Percentiles rank a stretch among this genome's conserved stretches.
phyloP scores from a whole-genome alignment of 1,140 invertebrate species.

The Calosoma granatense region DNA sequence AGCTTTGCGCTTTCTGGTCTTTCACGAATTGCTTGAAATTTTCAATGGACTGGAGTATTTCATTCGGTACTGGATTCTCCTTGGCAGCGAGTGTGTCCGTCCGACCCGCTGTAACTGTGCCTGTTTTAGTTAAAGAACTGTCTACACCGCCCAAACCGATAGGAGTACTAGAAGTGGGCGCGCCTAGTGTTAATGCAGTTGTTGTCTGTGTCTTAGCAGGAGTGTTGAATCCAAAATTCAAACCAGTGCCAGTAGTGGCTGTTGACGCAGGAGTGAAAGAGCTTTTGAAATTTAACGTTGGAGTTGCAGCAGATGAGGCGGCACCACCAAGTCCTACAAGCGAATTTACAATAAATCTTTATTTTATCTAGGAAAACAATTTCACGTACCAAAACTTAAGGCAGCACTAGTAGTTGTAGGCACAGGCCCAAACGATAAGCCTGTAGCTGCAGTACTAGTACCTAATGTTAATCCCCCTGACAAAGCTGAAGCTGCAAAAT shows the following conservation, averaged over 20 bases:
- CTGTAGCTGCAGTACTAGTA: conserved; percentile 18
- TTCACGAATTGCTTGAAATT: conserved; percentile 68
- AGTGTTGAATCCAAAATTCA: conserved; percentile 24
- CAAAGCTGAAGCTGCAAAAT: conserved; percentile 15
- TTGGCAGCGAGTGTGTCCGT: conserved; percentile 52
- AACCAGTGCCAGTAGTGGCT: conserved; percentile 10
- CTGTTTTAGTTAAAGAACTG: conserved; percentile 40
- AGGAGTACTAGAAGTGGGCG: conserved; percentile 26
- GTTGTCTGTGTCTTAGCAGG: conserved; percentile 19
- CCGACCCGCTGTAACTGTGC: conserved; percentile 33
- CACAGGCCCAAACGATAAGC: conserved; percentile 20
- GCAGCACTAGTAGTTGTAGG: conserved; percentile 17
- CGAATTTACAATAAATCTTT: not conserved
- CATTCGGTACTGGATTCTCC: conserved; percentile 61
- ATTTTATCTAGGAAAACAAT: not conserved
- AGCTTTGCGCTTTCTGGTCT: conserved; percentile 68
- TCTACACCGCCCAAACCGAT: conserved; percentile 56
- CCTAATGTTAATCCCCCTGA: not conserved
- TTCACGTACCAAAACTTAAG: conserved; percentile 19
- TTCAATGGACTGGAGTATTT: conserved; percentile 41
- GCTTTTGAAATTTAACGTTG: conserved; percentile 4
- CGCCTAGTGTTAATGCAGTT: conserved; percentile 23
- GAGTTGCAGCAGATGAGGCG: conserved; percentile 8
- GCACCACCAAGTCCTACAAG: conserved; percentile 4
- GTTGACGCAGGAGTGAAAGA: conserved; percentile 5